A percentile compares a stretch with the other conserved stretches of the same genome.
phyloP scores from a whole-genome alignment of 2,888 invertebrate species.

The Clusia tigrina region DNA sequence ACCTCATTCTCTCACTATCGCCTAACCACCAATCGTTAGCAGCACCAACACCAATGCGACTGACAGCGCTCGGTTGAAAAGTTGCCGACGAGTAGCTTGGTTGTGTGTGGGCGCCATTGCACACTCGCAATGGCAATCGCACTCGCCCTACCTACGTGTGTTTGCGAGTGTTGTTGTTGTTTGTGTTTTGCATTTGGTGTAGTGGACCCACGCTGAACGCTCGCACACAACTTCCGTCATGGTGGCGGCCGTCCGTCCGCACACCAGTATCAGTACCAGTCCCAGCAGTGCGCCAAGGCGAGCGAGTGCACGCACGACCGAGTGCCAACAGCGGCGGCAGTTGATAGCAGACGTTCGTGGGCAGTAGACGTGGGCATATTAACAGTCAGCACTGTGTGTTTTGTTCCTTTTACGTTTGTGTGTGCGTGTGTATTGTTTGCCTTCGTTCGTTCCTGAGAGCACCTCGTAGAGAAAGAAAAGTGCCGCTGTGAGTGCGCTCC shows the following conservation, averaged over 20 bases:
- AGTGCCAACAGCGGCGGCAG: slow-evolving; percentile 28
- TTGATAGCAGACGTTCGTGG: slow-evolving; percentile 39
- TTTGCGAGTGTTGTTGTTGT: slow-evolving; percentile 17
- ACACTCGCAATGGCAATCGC: slow-evolving; percentile 35
- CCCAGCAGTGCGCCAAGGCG: slow-evolving; percentile 29
- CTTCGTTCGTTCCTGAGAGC: not conserved
- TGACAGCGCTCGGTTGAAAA: slow-evolving; percentile 13
- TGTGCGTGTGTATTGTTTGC: not conserved
- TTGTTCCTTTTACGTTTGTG: slow-evolving; percentile 27
- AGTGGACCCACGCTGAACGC: slow-evolving; percentile 6
- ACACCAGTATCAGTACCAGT: not conserved
- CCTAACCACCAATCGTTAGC: slow-evolving; percentile 5
- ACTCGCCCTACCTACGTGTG: slow-evolving; percentile 30
- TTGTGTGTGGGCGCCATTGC: slow-evolving; percentile 58
- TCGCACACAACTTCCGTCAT: not conserved
- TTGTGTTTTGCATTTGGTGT: slow-evolving; percentile 20
- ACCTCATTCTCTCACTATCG: not conserved
- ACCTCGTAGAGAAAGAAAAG: slow-evolving; percentile 11
- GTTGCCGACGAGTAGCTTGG: slow-evolving; percentile 23
- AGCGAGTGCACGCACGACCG: too few relatives aligned
- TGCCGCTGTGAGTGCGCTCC: slow-evolving; percentile 7
- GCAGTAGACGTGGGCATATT: slow-evolving; percentile 33
- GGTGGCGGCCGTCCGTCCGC: not conserved
- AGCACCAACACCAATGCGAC: slow-evolving; percentile 18
- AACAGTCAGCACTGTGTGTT: too few relatives aligned